These are phyloP conservation scores for Luperina testacea DNA, from an alignment of 2,888 invertebrate genomes.

Conservation along the genomic window DNA sequence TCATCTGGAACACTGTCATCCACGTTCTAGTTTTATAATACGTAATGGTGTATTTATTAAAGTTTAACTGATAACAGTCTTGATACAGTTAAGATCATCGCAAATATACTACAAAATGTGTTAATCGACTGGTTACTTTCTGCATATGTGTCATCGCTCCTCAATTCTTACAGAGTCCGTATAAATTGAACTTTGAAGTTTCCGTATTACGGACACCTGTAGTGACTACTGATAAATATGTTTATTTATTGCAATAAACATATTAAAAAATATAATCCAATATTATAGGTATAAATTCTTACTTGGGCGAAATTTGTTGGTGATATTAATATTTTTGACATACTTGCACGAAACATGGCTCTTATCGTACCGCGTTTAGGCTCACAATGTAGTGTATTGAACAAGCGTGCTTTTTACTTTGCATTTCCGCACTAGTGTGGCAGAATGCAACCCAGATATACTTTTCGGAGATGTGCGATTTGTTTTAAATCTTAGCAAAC, in stretches of 20 bases:
- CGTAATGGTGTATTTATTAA: slow-evolving; percentile 20
- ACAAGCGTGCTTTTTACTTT: neutral
- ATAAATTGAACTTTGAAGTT: neutral
- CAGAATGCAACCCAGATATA: neutral
- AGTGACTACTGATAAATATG: neutral
- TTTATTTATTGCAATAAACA: neutral
- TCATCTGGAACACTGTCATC: slow-evolving; percentile 16
- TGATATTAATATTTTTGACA: neutral
- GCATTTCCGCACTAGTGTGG: neutral
- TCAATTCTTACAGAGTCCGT: neutral
- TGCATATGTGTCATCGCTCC: too few species aligned
- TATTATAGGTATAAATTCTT: neutral
- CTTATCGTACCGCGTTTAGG: neutral
- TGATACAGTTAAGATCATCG: neutral
- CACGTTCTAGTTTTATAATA: slow-evolving; percentile 1
- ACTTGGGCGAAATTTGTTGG: too few species aligned
- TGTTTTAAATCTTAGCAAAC: neutral
- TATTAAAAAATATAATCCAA: neutral
- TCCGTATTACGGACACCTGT: neutral
- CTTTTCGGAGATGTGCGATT: neutral
- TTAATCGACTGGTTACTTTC: too few species aligned
- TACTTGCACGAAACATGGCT: neutral
- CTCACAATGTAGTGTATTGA: neutral
- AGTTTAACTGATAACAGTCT: neutral
- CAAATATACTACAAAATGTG: neutral